Base-by-base conservation (phyloP, 2,797 vertebrate genomes). In the Dendrocincla fuliginosa region DNA sequence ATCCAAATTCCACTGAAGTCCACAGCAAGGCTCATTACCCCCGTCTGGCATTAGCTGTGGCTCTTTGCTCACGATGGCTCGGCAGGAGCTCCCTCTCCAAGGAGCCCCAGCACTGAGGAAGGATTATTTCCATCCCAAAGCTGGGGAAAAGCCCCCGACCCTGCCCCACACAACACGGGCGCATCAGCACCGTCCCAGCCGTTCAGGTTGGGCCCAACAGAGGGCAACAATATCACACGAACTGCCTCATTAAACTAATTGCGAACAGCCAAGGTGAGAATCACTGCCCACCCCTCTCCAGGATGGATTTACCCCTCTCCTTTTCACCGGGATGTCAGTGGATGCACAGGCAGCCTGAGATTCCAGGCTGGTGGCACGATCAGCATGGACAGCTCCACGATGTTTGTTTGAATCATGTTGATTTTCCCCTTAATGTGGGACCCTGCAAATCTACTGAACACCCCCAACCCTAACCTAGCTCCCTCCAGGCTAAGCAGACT, bases 201-300 rank as follows among this genome's bases (percentile, higher is more conserved):
- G 3, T 95, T 94, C 92, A 89, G 78, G 55, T 56, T 63, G 91
- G 94, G 94, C 55, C 95, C 96, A 95, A 90, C 39, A 96, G 96
- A 96, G 94, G 93, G 94, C 94, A 97, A 95, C 49, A 88, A 93
- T 82, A 93, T 89, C 92, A 17, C 95, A 82, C 52, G 0, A 76
- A 93, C 59, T 0, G 2, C 69, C 79, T 95, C 80, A 95, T 96
- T 95, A 93, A 60, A 0, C 59, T 96, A 95, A 96, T 94, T 90
- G 71, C 0, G 0, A 56, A 2, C 8, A 12, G 59, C 32, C 91
- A 37, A 64, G 75, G 64, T 74, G 87, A 56, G 64, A 59, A 8
- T 3, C 11, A 0, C 44, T 56, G 70, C 11, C 63, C 90, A 5
- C 37, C 2, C 33, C 12, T 20, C 41, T 23, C 42, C 14, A 2